These are phyloP conservation scores for Neogobius melanostomus DNA, from an alignment of 2,113 vertebrate species.

Conservation along the genomic window DNA sequence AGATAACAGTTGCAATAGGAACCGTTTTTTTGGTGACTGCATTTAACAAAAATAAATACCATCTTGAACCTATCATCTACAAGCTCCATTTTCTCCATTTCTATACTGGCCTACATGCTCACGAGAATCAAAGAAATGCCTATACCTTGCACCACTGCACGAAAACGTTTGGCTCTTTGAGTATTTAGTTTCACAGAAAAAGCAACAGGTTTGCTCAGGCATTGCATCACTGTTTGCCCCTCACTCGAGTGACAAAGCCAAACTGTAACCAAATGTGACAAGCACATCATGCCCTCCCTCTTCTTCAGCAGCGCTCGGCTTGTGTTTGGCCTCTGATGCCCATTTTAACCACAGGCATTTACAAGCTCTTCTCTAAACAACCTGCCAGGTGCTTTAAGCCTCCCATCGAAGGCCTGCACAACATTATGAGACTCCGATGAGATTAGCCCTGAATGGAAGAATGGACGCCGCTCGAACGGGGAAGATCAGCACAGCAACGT, in stretches of 20 bases:
- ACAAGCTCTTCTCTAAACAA: constrained; percentile 83
- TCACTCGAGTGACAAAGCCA: constrained; percentile 21
- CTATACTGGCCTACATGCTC: too few species aligned
- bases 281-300: constrained; percentile 81
- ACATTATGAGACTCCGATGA: constrained; percentile 78
- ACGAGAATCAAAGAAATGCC: too few species aligned
- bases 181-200: neutral
- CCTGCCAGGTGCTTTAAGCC: constrained; percentile 86
- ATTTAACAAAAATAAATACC: too few species aligned
- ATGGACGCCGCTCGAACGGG: constrained; percentile 52
- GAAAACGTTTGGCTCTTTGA: neutral
- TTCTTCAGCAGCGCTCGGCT: constrained; percentile 69
- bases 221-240: constrained; percentile 30
- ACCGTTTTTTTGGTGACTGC: too few species aligned
- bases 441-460: constrained; percentile 79
- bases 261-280: constrained; percentile 88
- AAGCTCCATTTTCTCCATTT: too few species aligned
- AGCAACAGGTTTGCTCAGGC: constrained; percentile 34
- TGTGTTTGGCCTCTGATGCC: constrained; percentile 60
- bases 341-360: constrained; percentile 82
- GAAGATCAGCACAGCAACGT: constrained; percentile 66
- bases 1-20: too few species aligned
- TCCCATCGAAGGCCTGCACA: constrained; percentile 71
- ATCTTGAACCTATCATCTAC: too few species aligned
- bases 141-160: neutral